phyloP scores from a whole-genome alignment of 2,113 vertebrate species.

The Apeltes quadracus region DNA sequence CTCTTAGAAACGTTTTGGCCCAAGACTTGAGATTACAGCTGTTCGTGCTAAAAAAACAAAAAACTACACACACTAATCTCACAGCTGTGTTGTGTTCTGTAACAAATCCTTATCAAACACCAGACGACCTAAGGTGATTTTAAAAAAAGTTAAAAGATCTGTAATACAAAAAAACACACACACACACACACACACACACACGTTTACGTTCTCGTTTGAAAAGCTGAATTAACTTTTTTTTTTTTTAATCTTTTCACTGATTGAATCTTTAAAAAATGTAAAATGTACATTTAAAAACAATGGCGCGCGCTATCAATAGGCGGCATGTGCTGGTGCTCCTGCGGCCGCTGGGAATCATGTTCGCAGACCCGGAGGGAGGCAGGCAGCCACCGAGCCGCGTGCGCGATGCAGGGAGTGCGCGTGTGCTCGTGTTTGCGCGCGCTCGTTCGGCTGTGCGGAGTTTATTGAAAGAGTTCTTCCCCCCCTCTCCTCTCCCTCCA shows the following conservation, averaged over 20 bases:
- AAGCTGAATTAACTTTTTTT: slow-evolving; percentile 14
- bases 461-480: slow-evolving; percentile 83
- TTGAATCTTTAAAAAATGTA: no score
- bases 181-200: slow-evolving; percentile 21
- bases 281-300: slow-evolving; percentile 3
- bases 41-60: slow-evolving; percentile 53
- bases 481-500: slow-evolving; percentile 60
- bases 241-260: slow-evolving; percentile 22
- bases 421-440: slow-evolving; percentile 8
- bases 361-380: slow-evolving; percentile 56
- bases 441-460: slow-evolving; percentile 65
- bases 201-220: slow-evolving; percentile 45
- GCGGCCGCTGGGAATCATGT: slow-evolving; percentile 74
- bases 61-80: slow-evolving; percentile 27
- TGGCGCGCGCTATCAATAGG: slow-evolving; percentile 68
- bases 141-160: slow-evolving; percentile 45
- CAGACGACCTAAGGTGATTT: slow-evolving; percentile 46
- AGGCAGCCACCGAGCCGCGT: slow-evolving; percentile 42
- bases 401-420: slow-evolving; percentile 21
- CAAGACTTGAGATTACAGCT: slow-evolving; percentile 58
- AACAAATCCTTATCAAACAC: slow-evolving; percentile 35
- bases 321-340: slow-evolving; percentile 70
- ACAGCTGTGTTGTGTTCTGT: slow-evolving; percentile 45
- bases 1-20: slow-evolving; percentile 48
- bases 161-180: slow-evolving; percentile 15